phyloP scores from a whole-genome alignment of 2,113 vertebrate genomes.

The Rattus rattus region DNA sequence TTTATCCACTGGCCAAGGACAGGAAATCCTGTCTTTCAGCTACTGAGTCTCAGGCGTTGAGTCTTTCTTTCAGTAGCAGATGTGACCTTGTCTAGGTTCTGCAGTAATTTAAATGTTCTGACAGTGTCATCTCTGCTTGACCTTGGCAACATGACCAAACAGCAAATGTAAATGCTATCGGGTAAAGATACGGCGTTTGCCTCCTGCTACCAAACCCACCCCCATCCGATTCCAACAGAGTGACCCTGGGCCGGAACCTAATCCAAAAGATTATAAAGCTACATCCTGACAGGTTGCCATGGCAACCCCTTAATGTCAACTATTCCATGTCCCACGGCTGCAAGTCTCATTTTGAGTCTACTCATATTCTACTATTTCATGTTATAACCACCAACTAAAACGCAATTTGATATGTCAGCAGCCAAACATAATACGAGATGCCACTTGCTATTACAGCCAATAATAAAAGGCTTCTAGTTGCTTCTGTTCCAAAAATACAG shows the following conservation, averaged over 20 bases:
- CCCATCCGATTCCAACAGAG: conserved; percentile 50
- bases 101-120: conserved; percentile 67
- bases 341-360: conserved; percentile 74
- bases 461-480: conserved; percentile 78
- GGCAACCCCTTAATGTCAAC: conserved; percentile 75
- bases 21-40: conserved; percentile 75
- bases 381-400: conserved; percentile 73
- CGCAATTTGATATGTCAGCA: conserved; percentile 78
- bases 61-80: conserved; percentile 68
- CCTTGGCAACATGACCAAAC: conserved; percentile 53
- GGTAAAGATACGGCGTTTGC: conserved; percentile 43
- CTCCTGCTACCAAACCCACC: conserved; percentile 27
- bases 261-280: conserved; percentile 77
- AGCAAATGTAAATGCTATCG: conserved; percentile 54
- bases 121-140: conserved; percentile 62
- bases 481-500: conserved; percentile 75
- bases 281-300: conserved; percentile 78
- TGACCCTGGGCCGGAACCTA: conserved; percentile 67
- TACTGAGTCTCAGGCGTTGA: conserved; percentile 48
- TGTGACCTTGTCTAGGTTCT: conserved; percentile 60
- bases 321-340: conserved; percentile 63
- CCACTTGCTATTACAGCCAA: conserved; percentile 69
- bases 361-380: conserved; percentile 76
- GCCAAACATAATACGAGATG: conserved; percentile 70
- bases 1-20: conserved; percentile 25